phyloP scores from a whole-genome alignment of 2,888 invertebrate genomes.

The Thyatira batis region DNA sequence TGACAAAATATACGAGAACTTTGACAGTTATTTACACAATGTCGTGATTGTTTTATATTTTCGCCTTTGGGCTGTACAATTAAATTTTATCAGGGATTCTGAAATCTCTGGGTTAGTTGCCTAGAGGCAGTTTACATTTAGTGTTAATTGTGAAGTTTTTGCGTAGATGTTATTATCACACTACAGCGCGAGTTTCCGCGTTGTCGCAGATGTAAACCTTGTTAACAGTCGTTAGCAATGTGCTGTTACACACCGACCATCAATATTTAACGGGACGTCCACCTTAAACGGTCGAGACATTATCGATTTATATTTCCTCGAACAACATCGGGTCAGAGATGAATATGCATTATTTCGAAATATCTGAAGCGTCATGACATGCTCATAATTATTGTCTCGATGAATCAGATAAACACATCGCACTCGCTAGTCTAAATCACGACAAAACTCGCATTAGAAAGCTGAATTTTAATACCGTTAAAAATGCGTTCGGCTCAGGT shows the following conservation, averaged over 20 bases:
- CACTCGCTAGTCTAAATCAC: slow-evolving; percentile 38
- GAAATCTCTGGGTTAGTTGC: not conserved
- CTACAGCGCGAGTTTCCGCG: slow-evolving; percentile 33
- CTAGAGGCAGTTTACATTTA: slow-evolving; percentile 18
- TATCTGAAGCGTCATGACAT: slow-evolving; percentile 50
- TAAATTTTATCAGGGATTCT: slow-evolving; percentile 42
- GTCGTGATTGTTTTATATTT: slow-evolving; percentile 43
- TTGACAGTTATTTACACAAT: slow-evolving; percentile 69
- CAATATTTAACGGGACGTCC: slow-evolving; percentile 42
- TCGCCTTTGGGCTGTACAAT: slow-evolving; percentile 32
- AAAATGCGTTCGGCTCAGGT: slow-evolving; percentile 46
- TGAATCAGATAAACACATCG: slow-evolving; percentile 60
- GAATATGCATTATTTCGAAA: slow-evolving; percentile 47
- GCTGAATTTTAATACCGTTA: slow-evolving; percentile 59
- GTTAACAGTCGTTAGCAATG: slow-evolving; percentile 56
- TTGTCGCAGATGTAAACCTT: slow-evolving; percentile 36
- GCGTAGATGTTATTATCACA: slow-evolving; percentile 36
- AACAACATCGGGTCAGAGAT: slow-evolving; percentile 40
- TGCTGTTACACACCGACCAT: slow-evolving; percentile 38
- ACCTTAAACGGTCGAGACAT: slow-evolving; percentile 32
- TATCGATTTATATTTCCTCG: slow-evolving; percentile 45
- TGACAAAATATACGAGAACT: slow-evolving; percentile 58
- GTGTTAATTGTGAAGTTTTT: slow-evolving; percentile 23
- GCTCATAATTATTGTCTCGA: slow-evolving; percentile 60
- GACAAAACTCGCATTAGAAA: slow-evolving; percentile 71